Evolutionary conservation across 23 tunicate genomes (phyloP), one percentile per base, ranked within the genome.

Genomic region (Ascidia mentula): DNA sequence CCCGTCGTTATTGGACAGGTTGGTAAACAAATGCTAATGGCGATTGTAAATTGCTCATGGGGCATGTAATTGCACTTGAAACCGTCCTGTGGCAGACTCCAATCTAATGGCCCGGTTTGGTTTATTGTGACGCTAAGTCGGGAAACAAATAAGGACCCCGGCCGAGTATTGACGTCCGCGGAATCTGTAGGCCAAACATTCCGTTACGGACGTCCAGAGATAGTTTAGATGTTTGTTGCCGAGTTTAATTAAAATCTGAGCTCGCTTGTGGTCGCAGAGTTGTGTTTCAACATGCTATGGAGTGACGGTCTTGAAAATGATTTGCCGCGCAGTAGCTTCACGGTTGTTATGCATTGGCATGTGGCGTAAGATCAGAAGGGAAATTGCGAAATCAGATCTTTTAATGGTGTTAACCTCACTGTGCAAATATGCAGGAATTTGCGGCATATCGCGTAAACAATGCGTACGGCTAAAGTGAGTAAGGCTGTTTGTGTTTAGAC

Each of bases 101-200:
- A 53, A n/a, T 53, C 12, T 42, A 53, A 26, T 9, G 65, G 24
- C 24, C 24, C 65, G 65, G 24, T 26, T 53, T 28, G 24, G 65
- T 53, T 53, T 53, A 53, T 53, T 53, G 65, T 53, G 65, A 53
- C 65, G 13, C 65, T 53, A 53, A 53, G 65, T 5, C 65, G 65
- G 24, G 24, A 53, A 53, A 3, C 65, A 53, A 53, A 53, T 28
- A 53, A 53, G 65, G 2, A 20, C 13, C 65, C 7, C 65, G n/a
- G 65, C 65, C 24, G 65, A 5, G 65, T 9, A 28, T 28, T 53
- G 7, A 53, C 65, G 65, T 53, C 13, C 65, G 12, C 12, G 13
- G 65, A 53, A 53, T 53, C 65, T 28, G 28, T 20, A 3, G 65
- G 65, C 22, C 65, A 53, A 53, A 53, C 65, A 53, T 3, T 28